A percentile compares a stretch with the other conserved stretches of the same genome.
phyloP scores from a whole-genome alignment of 2,797 vertebrate species.

The Halcyon badia region DNA sequence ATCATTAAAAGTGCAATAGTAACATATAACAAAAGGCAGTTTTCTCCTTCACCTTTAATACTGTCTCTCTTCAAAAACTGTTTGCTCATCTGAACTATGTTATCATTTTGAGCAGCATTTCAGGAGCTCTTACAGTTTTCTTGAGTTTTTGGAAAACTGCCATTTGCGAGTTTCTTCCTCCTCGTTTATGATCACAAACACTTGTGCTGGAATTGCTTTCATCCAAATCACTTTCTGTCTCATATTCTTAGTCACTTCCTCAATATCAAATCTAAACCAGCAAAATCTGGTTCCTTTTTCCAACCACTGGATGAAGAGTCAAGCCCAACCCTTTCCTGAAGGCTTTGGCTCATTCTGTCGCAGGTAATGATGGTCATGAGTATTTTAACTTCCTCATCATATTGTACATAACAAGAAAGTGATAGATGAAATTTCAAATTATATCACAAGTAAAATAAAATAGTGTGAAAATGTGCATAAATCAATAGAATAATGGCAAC shows the following conservation, averaged over 20 bases:
- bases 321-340: neutral
- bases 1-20: neutral
- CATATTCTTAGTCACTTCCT: neutral
- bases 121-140: rapidly evolving
- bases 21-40: neutral
- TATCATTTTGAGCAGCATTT: neutral
- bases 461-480: neutral
- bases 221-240: neutral
- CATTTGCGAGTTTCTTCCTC: neutral
- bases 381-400: neutral
- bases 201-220: neutral
- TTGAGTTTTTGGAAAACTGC: neutral
- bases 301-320: neutral
- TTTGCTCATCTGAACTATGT: neutral
- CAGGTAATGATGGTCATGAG: neutral
- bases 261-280: neutral
- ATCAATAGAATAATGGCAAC: neutral
- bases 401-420: neutral
- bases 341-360: neutral
- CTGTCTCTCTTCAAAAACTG: neutral
- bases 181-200: neutral
- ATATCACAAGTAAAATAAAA: neutral
- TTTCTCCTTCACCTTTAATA: neutral
- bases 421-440: neutral
- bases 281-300: neutral